These are phyloP conservation scores for Hippocampus barbouri DNA, from an alignment of 2,113 vertebrate species.

Conservation along the genomic window DNA sequence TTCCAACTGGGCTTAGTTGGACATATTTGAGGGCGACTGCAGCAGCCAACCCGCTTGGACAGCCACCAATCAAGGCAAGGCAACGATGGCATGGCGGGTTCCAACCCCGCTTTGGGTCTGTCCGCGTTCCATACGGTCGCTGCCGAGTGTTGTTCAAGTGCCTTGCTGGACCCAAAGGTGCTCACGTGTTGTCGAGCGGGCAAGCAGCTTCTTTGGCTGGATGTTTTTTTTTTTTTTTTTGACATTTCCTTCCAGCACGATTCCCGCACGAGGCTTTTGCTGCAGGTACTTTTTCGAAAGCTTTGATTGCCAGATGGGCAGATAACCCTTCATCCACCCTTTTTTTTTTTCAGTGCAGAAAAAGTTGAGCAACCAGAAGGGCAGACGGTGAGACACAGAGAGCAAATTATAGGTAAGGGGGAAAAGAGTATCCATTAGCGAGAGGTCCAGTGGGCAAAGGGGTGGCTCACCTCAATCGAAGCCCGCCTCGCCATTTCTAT, in stretches of 20 bases:
- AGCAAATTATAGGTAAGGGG: conserved; percentile 16
- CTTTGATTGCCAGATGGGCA: conserved; percentile 62
- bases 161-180: not conserved
- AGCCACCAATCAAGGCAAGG: conserved; percentile 23
- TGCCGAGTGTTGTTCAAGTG: conserved; percentile 6
- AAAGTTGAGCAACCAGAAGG: conserved; percentile 27
- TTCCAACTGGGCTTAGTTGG: conserved; percentile 24
- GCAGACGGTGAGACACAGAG: conserved; percentile 22
- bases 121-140: conserved; percentile 5
- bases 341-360: conserved; percentile 11
- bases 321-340: conserved; percentile 53
- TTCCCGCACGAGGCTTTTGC: conserved; percentile 12
- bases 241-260: conserved; percentile 10
- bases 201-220: not conserved
- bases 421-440: conserved; percentile 19
- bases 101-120: conserved; percentile 20
- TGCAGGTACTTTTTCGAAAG: conserved; percentile 25
- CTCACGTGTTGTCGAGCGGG: not conserved
- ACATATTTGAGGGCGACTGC: conserved; percentile 15
- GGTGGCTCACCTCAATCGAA: conserved; percentile 36
- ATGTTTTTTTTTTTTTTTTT: not conserved
- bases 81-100: conserved; percentile 18
- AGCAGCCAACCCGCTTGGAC: conserved; percentile 26
- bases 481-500: conserved; percentile 60
- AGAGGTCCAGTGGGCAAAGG: conserved; percentile 15